Conservation (phyloP, 2,797 vertebrate genomes). For the Anomalospiza imberbis region DNA sequence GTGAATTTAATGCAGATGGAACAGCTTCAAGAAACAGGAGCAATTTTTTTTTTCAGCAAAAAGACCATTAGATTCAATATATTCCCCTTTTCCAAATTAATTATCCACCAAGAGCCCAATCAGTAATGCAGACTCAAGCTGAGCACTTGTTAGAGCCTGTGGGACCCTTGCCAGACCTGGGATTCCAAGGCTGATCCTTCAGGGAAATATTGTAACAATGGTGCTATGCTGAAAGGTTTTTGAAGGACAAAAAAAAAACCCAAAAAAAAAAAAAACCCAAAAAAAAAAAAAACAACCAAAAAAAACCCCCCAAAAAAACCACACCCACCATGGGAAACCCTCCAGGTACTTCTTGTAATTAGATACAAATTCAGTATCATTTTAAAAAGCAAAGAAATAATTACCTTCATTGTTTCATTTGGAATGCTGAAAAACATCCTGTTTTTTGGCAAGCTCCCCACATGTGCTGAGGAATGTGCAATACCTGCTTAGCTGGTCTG, state of each 20-base stretch:
- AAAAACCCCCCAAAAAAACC: rapidly evolving
- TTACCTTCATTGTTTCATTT: not conserved
- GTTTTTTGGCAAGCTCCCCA: rapidly evolving
- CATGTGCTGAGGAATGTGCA: not conserved
- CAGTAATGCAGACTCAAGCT: not conserved
- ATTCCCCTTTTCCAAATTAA: not conserved
- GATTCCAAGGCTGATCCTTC: not conserved
- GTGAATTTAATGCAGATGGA: not conserved
- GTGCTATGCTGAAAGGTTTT: not conserved
- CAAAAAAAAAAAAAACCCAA: no score
- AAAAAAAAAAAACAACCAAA: no score
- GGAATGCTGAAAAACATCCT: not conserved
- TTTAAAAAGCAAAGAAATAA: not conserved
- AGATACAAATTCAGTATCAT: not conserved
- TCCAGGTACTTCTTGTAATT: not conserved
- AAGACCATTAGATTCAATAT: not conserved
- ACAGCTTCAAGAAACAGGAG: not conserved
- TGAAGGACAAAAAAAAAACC: not conserved
- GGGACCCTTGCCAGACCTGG: not conserved
- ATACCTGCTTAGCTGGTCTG: not conserved
- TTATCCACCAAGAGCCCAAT: not conserved
- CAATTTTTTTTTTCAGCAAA: not conserved
- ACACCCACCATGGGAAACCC: not conserved
- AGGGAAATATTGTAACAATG: not conserved
- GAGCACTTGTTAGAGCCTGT: not conserved